A percentile compares a stretch with the other conserved stretches of the same genome.
These are phyloP conservation scores for Caenorhabditis parvicauda DNA, from an alignment of 2,888 invertebrate species.

Conservation along the genomic window DNA sequence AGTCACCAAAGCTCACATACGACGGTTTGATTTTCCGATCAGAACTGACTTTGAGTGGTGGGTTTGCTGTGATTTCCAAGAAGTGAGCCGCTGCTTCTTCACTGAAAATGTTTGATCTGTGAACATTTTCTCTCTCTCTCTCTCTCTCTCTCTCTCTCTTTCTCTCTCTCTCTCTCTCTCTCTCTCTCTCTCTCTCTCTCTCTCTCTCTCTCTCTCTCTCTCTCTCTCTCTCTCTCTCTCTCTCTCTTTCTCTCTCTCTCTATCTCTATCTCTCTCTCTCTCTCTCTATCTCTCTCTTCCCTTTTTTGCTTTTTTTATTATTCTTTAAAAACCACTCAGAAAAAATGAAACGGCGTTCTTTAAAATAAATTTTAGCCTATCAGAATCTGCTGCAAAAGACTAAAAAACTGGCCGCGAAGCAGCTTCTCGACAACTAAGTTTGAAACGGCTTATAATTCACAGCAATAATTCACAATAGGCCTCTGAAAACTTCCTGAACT, in stretches of 20 bases:
- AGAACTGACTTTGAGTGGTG: slow-evolving; percentile 30
- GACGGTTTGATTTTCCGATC: background rate
- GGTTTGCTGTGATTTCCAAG: slow-evolving; percentile 35
- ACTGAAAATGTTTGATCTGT: no score
- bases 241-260: background rate
- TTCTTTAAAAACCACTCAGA: background rate
- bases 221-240: background rate
- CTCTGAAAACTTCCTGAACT: no score
- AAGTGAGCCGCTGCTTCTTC: slow-evolving; percentile 41
- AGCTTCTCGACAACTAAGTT: no score
- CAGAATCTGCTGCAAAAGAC: slow-evolving; percentile 1
- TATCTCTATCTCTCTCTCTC: background rate
- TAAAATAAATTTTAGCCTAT: background rate
- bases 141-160: background rate
- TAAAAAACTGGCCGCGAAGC: no score
- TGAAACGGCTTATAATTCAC: no score
- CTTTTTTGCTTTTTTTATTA: background rate
- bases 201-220: background rate
- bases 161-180: background rate
- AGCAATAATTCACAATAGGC: no score
- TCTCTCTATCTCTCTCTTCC: background rate
- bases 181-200: background rate
- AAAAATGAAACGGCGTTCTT: slow-evolving; percentile 2
- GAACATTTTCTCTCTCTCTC: no score
- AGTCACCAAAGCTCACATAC: no score